Base-by-base conservation (phyloP, 1,140 invertebrate species). In the Arion vulgaris region DNA sequence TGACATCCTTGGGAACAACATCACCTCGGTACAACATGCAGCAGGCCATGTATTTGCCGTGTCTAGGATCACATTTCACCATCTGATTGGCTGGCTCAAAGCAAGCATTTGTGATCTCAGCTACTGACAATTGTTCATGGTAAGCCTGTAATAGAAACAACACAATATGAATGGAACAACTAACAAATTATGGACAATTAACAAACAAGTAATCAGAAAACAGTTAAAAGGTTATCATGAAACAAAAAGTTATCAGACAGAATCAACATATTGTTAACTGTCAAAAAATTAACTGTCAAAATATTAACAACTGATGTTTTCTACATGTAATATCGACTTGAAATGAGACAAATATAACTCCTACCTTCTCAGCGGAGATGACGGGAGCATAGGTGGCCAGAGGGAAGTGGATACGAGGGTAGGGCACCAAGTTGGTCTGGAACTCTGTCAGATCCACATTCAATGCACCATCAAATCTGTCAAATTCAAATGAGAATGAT, bases 101-200 rank as follows among this genome's bases (percentile, higher is more conserved):
- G 38, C 71, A 72, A 23, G 71, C 26, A 28, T 72, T 72, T 26
- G 71, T 72, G 71, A 72, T 72, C 1, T 72, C 71, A n/a, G 71
- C 71, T 5, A 72, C 71, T 1, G 71, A 41, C 71, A 72, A n/a
- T 23, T 45, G 36, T 38, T 72, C 71, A 41, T 45, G 36, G 71
- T 72, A 72, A 23, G 71, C 71, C 71, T 72, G 38, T 96, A 97
- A 91, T 97, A 72, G n/a, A 80, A 96, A 96, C 91, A 96, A 95
- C 87, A 96, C 94, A 19, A 96, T 96, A 91, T 97, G 96, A 91
- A 96, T 97, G 92, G 96, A 45, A 45, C 15, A 45, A 7, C 5
- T 45, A 5, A 45, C 41, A 7, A 45, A 45, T 45, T 45, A 7
- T 45, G 41, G 5, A 45, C 5, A 15, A 45, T 7, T 45, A 45